Conservation (phyloP, 35 echinoderm and acorn worm species). For the Strongylocentrotus purpuratus region DNA sequence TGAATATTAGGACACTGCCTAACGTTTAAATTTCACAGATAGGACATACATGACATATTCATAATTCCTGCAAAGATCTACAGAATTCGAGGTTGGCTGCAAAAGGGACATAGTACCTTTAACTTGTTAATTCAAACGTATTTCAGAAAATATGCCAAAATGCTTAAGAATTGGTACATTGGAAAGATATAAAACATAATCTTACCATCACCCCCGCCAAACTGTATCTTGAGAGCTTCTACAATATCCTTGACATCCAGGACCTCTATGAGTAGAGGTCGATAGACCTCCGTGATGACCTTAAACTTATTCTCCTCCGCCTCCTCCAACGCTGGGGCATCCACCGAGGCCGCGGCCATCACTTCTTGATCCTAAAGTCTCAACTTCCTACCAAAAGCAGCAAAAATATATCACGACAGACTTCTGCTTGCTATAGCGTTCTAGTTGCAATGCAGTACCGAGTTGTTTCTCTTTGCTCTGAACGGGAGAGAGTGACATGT, state of each 20-base stretch:
- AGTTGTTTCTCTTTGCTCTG: neutral
- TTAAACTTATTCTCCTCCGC: neutral
- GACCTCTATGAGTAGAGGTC: neutral
- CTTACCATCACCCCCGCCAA: neutral
- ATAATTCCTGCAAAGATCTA: too few species aligned
- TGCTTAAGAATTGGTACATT: too few species aligned
- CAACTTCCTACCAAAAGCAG: neutral
- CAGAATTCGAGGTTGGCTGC: too few species aligned
- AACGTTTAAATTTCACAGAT: too few species aligned
- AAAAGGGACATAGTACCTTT: too few species aligned
- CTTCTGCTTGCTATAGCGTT: neutral
- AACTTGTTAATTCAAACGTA: too few species aligned
- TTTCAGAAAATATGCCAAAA: too few species aligned
- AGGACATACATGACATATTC: too few species aligned
- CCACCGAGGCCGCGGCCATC: neutral
- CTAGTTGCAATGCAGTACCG: neutral
- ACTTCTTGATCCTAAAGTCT: neutral
- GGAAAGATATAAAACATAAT: too few species aligned
- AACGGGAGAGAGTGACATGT: too few species aligned
- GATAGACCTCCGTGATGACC: neutral
- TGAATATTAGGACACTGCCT: too few species aligned
- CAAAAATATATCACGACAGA: neutral
- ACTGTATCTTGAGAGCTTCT: neutral
- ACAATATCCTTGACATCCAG: neutral
- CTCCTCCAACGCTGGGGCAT: neutral